Evolutionary conservation across 2,888 invertebrate species (phyloP).

Genomic region (Acronicta leporina): DNA sequence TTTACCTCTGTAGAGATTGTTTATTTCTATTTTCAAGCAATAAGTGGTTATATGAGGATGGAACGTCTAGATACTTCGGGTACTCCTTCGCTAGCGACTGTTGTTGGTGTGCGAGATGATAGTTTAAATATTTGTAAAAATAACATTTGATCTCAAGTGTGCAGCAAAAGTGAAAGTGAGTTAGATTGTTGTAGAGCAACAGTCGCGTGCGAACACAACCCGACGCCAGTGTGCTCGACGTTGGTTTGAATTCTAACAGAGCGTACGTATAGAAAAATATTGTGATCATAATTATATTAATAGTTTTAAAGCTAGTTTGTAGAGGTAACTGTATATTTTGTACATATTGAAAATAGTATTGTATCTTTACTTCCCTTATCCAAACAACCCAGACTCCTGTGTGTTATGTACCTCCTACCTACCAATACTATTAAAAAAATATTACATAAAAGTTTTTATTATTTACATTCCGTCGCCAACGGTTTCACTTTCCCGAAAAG

Average conservation of each 20-base stretch:
- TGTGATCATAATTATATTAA: constrained; percentile 88
- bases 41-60: constrained; percentile 61
- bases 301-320: constrained; percentile 85
- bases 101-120: constrained; percentile 84
- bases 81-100: constrained; percentile 70
- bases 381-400: constrained; percentile 88
- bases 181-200: constrained; percentile 76
- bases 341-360: constrained; percentile 90
- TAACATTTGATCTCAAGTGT: constrained; percentile 89
- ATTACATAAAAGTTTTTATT: constrained; percentile 82
- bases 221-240: constrained; percentile 63
- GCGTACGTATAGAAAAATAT: constrained; percentile 87
- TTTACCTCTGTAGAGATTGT: constrained; percentile 20
- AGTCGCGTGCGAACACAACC: constrained; percentile 71
- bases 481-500: no score
- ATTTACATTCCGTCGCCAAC: constrained; percentile 22
- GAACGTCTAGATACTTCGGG: constrained; percentile 58
- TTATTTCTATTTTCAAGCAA: constrained; percentile 55
- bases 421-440: constrained; percentile 90
- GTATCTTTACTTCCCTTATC: constrained; percentile 89
- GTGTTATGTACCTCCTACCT: constrained; percentile 90
- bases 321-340: constrained; percentile 89
- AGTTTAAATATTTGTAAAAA: constrained; percentile 86
- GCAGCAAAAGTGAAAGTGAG: constrained; percentile 86
- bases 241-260: constrained; percentile 76